Evolutionary conservation across 53 echinoderm and acorn worm species (phyloP).

Genomic region (Pentamera pediparva): DNA sequence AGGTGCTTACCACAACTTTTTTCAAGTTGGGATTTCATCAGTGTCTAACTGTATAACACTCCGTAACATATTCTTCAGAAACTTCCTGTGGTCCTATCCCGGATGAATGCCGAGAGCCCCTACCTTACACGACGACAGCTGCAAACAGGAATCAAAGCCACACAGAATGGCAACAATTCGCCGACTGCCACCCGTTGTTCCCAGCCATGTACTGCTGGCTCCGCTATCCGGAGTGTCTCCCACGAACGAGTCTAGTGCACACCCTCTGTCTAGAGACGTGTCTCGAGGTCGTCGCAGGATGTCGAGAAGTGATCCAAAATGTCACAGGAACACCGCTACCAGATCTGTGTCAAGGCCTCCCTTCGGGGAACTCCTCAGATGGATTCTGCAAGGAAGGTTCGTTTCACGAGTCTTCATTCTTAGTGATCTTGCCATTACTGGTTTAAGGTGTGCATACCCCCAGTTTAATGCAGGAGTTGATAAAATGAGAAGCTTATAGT

Average conservation of each 20-base stretch:
- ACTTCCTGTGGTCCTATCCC: not conserved
- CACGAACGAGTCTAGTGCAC: not conserved
- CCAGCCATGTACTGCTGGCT: conserved; percentile 45
- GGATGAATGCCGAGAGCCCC: not conserved
- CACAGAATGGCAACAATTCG: not conserved
- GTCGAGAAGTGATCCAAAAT: not conserved
- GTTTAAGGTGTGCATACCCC: no score
- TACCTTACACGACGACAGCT: not conserved
- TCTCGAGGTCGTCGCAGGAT: not conserved
- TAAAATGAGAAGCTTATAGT: no score
- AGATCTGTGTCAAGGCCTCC: not conserved
- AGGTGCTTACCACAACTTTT: no score
- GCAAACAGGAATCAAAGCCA: not conserved
- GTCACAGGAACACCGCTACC: not conserved
- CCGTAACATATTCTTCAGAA: not conserved
- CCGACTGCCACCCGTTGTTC: conserved; percentile 39
- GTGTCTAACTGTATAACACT: no score
- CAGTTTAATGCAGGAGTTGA: no score
- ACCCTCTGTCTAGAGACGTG: not conserved
- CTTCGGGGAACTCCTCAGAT: not conserved
- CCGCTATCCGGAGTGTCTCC: conserved; percentile 42
- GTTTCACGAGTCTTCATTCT: no score
- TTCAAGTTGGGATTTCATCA: no score
- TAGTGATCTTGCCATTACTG: no score
- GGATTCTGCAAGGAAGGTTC: conserved; percentile 1